Evolutionary conservation across 2,888 invertebrate species (phyloP).

Genomic region (Ennomos erosarius): DNA sequence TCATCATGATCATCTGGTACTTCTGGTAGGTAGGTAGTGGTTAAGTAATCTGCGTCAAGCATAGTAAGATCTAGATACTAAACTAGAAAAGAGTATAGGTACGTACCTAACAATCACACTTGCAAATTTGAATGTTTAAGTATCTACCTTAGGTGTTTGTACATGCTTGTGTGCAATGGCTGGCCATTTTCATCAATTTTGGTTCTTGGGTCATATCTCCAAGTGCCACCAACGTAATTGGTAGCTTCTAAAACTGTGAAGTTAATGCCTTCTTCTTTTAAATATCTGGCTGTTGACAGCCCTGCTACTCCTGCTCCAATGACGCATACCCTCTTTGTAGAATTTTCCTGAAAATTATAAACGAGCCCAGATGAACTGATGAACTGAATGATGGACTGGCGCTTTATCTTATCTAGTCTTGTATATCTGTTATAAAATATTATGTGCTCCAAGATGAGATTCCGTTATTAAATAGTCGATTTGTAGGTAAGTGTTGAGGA

Average conservation of each 20-base stretch:
- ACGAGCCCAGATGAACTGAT: background rate
- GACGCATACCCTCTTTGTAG: slow-evolving; percentile 63
- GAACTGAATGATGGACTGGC: no score
- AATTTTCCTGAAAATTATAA: slow-evolving; percentile 32
- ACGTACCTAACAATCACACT: no score
- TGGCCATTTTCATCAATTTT: slow-evolving; percentile 84
- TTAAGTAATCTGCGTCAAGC: background rate
- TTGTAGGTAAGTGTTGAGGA: no score
- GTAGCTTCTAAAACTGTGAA: slow-evolving; percentile 74
- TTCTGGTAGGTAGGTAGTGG: background rate
- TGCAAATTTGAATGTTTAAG: no score
- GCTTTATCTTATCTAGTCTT: no score
- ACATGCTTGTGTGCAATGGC: slow-evolving; percentile 89
- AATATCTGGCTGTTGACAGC: slow-evolving; percentile 66
- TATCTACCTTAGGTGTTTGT: slow-evolving; percentile 86
- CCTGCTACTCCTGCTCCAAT: slow-evolving; percentile 78
- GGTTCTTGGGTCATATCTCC: slow-evolving; percentile 76
- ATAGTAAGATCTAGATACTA: background rate
- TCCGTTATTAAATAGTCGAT: background rate
- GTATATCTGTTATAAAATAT: no score
- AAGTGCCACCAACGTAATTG: slow-evolving; percentile 72
- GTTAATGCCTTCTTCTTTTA: slow-evolving; percentile 67
- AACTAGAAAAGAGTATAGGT: no score
- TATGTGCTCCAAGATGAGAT: no score
- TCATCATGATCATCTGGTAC: no score